Percentiles rank a stretch among this genome's conserved stretches.
Evolutionary conservation across 2,888 invertebrate genomes (phyloP).

Genomic region (Uropetala carovei): DNA sequence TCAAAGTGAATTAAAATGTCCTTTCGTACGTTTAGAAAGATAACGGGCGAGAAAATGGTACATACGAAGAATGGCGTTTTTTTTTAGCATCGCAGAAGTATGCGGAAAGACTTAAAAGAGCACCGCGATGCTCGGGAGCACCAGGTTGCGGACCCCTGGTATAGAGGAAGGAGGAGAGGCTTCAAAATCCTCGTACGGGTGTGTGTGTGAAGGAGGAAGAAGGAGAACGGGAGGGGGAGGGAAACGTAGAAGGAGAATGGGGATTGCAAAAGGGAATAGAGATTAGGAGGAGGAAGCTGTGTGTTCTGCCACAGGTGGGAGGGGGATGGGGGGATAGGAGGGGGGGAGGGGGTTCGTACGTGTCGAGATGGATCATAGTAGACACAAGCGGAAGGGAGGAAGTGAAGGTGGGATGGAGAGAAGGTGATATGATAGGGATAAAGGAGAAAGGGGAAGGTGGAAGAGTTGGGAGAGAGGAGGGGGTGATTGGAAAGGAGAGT

Average conservation of each 20-base stretch:
- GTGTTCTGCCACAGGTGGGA: too few relatives aligned
- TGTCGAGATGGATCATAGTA: neutral
- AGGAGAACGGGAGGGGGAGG: neutral
- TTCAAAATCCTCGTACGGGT: neutral
- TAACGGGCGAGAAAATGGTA: too few relatives aligned
- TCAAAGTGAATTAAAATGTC: too few relatives aligned
- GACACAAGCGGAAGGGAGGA: neutral
- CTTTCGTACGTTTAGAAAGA: too few relatives aligned
- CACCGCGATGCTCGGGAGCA: neutral
- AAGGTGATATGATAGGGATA: neutral
- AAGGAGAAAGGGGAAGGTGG: neutral
- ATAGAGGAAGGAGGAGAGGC: conserved; percentile 17
- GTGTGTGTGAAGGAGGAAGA: neutral
- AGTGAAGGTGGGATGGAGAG: neutral
- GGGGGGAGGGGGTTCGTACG: neutral
- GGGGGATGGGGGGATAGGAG: too few relatives aligned
- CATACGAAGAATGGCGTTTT: too few relatives aligned
- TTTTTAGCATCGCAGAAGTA: too few relatives aligned
- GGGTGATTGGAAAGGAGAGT: neutral
- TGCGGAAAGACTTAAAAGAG: too few relatives aligned
- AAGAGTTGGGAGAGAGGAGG: neutral
- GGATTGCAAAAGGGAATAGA: neutral
- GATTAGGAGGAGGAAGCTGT: conserved; percentile 44
- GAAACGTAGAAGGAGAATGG: neutral
- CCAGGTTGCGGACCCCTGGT: too few relatives aligned